Evolutionary conservation across 2,113 vertebrate species (phyloP).

Genomic region (Nematolebias whitei): DNA sequence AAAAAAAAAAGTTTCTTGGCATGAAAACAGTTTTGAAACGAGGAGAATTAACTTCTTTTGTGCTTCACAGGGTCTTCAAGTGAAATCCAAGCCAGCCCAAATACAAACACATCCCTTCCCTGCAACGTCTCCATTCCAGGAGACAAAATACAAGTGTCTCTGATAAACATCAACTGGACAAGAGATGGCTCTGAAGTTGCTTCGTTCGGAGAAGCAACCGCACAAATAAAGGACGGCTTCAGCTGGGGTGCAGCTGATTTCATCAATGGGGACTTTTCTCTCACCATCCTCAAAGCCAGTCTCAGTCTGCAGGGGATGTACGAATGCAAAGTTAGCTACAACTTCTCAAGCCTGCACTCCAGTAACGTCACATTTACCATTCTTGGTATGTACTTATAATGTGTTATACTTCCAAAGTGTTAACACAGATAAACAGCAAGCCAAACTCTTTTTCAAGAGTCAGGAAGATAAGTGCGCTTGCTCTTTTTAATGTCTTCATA

Average conservation of each 20-base stretch:
- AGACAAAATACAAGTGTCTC: not conserved
- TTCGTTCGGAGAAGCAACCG: slow-evolving; percentile 17
- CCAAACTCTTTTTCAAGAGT: no score
- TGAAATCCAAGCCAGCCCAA: slow-evolving; percentile 59
- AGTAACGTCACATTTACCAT: slow-evolving; percentile 67
- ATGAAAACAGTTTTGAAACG: no score
- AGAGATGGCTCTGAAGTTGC: slow-evolving; percentile 59
- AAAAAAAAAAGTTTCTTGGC: no score
- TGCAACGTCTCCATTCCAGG: slow-evolving; percentile 46
- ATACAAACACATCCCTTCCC: slow-evolving; percentile 62
- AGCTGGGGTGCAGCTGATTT: slow-evolving; percentile 51
- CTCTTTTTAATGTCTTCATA: no score
- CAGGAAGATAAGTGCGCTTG: no score
- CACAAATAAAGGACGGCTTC: slow-evolving; percentile 56
- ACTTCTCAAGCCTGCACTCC: slow-evolving; percentile 42
- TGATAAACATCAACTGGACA: slow-evolving; percentile 68
- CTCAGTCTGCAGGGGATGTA: slow-evolving; percentile 73
- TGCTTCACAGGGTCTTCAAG: slow-evolving; percentile 51
- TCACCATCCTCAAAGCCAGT: slow-evolving; percentile 63
- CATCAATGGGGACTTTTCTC: slow-evolving; percentile 67
- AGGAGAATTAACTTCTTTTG: not conserved
- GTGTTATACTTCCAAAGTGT: not conserved
- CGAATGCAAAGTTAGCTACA: slow-evolving; percentile 70
- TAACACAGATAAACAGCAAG: no score
- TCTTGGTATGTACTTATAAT: slow-evolving; percentile 71